Conservation (phyloP, 2,888 invertebrate genomes). For the Hoplodrina ambigua region DNA sequence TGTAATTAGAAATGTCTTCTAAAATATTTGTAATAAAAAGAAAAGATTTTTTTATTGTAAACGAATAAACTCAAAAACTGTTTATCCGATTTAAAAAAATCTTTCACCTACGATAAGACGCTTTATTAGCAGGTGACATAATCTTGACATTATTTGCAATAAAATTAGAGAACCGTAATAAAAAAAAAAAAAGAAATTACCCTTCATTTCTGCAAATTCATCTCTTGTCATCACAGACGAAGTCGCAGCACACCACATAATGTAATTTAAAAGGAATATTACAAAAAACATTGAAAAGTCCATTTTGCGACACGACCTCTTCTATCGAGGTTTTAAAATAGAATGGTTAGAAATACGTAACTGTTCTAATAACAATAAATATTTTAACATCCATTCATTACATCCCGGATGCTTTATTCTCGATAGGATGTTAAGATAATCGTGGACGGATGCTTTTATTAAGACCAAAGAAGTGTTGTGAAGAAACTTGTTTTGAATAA, state of each 20-base stretch:
- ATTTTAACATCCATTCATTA: not conserved
- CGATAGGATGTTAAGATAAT: not conserved
- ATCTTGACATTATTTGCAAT: too few relatives aligned
- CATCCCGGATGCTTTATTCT: not conserved
- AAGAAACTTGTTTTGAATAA: too few relatives aligned
- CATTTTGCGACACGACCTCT: slow-evolving; percentile 8
- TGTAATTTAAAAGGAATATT: slow-evolving; percentile 1
- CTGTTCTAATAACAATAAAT: slow-evolving; percentile 4
- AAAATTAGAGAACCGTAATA: too few relatives aligned
- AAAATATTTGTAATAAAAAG: too few relatives aligned
- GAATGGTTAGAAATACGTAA: not conserved
- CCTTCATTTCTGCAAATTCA: not conserved
- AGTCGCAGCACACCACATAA: not conserved
- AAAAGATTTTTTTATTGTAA: too few relatives aligned
- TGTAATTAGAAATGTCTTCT: too few relatives aligned
- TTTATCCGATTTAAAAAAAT: too few relatives aligned
- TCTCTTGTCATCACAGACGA: not conserved
- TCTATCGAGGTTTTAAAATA: not conserved
- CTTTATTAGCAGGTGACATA: too few relatives aligned
- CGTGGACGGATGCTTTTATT: not conserved
- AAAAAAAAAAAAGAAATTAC: slow-evolving; percentile 1
- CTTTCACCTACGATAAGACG: too few relatives aligned
- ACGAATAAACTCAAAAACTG: too few relatives aligned
- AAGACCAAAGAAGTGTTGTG: too few relatives aligned
- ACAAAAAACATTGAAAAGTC: not conserved